phyloP scores from a whole-genome alignment of 2,888 invertebrate genomes.

The Aplocera efformata region DNA sequence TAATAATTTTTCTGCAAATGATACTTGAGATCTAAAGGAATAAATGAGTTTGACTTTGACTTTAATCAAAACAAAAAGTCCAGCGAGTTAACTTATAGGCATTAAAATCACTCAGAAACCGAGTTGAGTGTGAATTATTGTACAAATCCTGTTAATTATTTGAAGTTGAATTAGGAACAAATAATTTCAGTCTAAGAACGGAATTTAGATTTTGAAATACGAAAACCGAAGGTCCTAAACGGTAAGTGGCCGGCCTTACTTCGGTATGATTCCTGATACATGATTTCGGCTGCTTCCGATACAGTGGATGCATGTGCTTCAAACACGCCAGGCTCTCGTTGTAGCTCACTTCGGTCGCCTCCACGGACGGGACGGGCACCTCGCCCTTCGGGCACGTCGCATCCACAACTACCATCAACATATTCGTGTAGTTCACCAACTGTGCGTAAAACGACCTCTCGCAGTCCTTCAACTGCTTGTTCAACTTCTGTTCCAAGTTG shows the following conservation, averaged over 20 bases:
- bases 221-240: too few species aligned
- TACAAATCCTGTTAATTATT: too few species aligned
- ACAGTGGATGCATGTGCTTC: conserved; percentile 79
- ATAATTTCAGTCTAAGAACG: too few species aligned
- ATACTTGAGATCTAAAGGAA: too few species aligned
- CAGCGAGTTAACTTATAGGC: too few species aligned
- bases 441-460: conserved; percentile 85
- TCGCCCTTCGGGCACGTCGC: conserved; percentile 79
- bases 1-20: too few species aligned
- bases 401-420: conserved; percentile 89
- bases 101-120: not conserved
- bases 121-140: too few species aligned
- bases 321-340: conserved; percentile 83
- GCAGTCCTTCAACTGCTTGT: conserved; percentile 62
- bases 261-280: conserved; percentile 89
- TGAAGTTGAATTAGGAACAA: too few species aligned
- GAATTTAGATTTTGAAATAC: too few species aligned
- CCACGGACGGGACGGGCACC: conserved; percentile 60
- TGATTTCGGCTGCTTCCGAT: conserved; percentile 84
- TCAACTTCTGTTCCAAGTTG: conserved; percentile 73
- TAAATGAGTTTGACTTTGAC: too few species aligned
- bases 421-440: conserved; percentile 87
- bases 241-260: conserved; percentile 65
- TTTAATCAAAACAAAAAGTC: too few species aligned
- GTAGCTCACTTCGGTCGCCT: conserved; percentile 72